These are phyloP conservation scores for Clarias fuscus DNA, from an alignment of 2,797 vertebrate species.

Conservation along the genomic window DNA sequence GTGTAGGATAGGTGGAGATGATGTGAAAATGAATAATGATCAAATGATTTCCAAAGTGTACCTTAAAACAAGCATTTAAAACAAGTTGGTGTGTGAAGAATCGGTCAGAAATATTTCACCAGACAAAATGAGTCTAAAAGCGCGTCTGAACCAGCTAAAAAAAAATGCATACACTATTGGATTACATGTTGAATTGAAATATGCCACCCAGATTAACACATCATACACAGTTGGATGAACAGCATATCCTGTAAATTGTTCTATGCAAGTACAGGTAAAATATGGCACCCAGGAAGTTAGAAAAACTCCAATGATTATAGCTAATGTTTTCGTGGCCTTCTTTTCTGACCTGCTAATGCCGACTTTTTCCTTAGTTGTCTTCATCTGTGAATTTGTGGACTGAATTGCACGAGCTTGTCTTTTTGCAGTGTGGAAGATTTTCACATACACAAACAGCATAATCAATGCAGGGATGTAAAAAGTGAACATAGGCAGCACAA, in stretches of 20 bases:
- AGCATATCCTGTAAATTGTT: conserved; percentile 57
- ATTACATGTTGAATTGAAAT: conserved; percentile 60
- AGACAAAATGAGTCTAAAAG: conserved; percentile 57
- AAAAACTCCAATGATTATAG: conserved; percentile 53
- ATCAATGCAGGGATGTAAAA: conserved; percentile 55
- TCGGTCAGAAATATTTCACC: conserved; percentile 29
- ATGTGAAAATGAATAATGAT: conserved; percentile 51
- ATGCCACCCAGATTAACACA: conserved; percentile 60
- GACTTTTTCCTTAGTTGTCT: conserved; percentile 56
- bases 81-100: conserved; percentile 33
- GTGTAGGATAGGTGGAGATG: no score
- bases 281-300: conserved; percentile 60
- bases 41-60: not conserved
- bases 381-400: conserved; percentile 52
- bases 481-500: conserved; percentile 38
- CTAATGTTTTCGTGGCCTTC: conserved; percentile 52
- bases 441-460: conserved; percentile 54
- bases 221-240: conserved; percentile 50
- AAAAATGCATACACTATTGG: conserved; percentile 59
- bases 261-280: conserved; percentile 57
- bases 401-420: conserved; percentile 56
- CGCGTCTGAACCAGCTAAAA: conserved; percentile 65
- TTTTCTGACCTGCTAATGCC: conserved; percentile 37
- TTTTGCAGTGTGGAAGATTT: conserved; percentile 53
- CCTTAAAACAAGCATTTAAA: not conserved